These are phyloP conservation scores for Poeciliopsis prolifica DNA, from an alignment of 2,113 vertebrate genomes.

Conservation along the genomic window DNA sequence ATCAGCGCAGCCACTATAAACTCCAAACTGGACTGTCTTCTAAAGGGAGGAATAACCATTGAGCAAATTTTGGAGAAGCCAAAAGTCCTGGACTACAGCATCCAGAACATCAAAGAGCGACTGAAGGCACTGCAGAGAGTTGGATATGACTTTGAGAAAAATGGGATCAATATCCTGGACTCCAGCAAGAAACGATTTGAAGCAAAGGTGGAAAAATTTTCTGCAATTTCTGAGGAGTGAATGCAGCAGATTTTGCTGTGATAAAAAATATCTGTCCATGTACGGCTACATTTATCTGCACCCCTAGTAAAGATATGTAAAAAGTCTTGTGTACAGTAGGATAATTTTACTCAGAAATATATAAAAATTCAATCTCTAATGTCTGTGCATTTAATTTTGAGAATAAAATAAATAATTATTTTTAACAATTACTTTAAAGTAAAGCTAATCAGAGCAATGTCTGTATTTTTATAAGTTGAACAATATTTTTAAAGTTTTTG, in stretches of 20 bases:
- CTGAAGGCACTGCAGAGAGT: slow-evolving; percentile 70
- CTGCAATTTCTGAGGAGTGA: slow-evolving; percentile 12
- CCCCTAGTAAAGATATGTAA: too few relatives aligned
- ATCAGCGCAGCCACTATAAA: slow-evolving; percentile 72
- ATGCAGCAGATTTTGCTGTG: neutral
- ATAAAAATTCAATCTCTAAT: neutral
- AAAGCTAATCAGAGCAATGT: neutral
- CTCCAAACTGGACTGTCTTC: slow-evolving; percentile 79
- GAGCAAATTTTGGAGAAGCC: slow-evolving; percentile 74
- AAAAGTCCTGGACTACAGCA: slow-evolving; percentile 78
- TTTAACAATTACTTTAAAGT: neutral
- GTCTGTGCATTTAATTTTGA: neutral
- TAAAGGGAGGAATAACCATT: slow-evolving; percentile 73
- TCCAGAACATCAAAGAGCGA: slow-evolving; percentile 70
- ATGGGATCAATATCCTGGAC: slow-evolving; percentile 77
- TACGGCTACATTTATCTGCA: neutral
- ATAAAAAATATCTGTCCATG: neutral
- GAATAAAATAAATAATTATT: neutral
- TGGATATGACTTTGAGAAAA: slow-evolving; percentile 78
- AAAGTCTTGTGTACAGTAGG: neutral
- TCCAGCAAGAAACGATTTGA: slow-evolving; percentile 77
- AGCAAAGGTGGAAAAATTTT: slow-evolving; percentile 75
- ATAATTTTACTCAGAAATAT: neutral
- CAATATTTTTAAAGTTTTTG: neutral
- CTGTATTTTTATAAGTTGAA: neutral